Evolutionary conservation across 2,797 vertebrate species (phyloP), one percentile per base, ranked within the genome.

Genomic region (Enteromius treurensis): DNA sequence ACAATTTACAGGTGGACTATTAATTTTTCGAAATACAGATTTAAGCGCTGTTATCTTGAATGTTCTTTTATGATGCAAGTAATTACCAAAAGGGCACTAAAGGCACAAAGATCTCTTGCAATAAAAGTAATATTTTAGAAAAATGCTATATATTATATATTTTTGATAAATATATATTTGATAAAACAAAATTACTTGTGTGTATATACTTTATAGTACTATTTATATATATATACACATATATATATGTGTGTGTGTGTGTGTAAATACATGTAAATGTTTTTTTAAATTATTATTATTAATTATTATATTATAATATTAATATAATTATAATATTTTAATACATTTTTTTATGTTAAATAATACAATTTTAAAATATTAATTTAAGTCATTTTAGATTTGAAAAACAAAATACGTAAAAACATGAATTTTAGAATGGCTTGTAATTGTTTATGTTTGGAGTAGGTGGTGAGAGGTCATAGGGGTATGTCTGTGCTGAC

Each of bases 401-500:
- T 45, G 7, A 9, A 26, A 47, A 17, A 23, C 11, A 23, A 23
- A 13, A 60, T 2, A 60, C 23, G 5, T 1, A 62, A 1, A 62
- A 7, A 62, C 2, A 3, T 10, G 23, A n/a, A 40, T 68, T n/a
- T 65, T 65, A 19, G 19, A 65, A 65, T 65, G 3, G 21, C 47
- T 74, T 19, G 71, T 49, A 49, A 29, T 10, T 29, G 5, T 23
- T 40, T 15, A 5, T 26, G 3, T 60, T 78, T 29, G 21, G 17
- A 78, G 60, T 65, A 49, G 14, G 11, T 51, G 29, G 9, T 0
- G 11, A 67, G 26, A 64, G 60, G 60, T 64, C 60, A 17, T 7
- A 15, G 21, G 62, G n/a, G 23, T 77, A 19, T 32, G n/a, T 65
- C 42, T 71, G 9, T 13, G n/a, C 71, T 81, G 74, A 81, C 58